These are phyloP conservation scores for Parauchenoglanis ngamensis DNA, from an alignment of 2,797 vertebrate genomes.

Conservation along the genomic window DNA sequence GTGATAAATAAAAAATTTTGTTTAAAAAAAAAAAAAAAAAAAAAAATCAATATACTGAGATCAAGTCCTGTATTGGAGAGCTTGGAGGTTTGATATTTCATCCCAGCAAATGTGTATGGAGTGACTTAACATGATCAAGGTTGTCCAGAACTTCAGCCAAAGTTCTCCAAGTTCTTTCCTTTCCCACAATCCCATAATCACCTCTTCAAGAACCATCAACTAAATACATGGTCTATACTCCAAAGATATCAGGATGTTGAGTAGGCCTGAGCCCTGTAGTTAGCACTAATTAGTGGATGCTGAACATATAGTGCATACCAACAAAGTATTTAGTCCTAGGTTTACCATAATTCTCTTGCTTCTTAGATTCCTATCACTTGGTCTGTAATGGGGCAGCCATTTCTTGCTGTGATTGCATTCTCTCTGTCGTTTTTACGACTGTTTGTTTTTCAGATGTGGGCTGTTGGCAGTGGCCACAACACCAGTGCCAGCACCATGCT, in stretches of 20 bases:
- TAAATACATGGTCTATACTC: not conserved
- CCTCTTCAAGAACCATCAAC: constrained; percentile 10
- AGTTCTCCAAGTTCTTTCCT: constrained; percentile 13
- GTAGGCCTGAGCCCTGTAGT: not conserved
- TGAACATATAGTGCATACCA: not conserved
- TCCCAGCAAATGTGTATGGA: not conserved
- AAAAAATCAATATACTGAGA: not conserved
- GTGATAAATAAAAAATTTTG: too few relatives aligned
- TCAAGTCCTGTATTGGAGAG: not conserved
- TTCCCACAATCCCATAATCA: constrained; percentile 18
- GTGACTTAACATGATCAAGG: not conserved
- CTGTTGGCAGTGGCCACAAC: constrained; percentile 41
- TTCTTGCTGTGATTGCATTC: constrained; percentile 22
- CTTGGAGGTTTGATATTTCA: not conserved
- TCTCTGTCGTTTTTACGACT: constrained; percentile 33
- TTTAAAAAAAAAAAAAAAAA: too few relatives aligned
- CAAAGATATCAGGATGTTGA: not conserved
- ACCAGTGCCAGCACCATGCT: constrained; percentile 47
- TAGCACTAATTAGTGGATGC: not conserved
- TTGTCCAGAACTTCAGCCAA: not conserved
- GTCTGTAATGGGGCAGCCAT: constrained; percentile 25
- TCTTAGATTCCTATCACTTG: constrained; percentile 41
- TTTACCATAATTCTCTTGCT: not conserved
- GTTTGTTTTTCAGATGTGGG: constrained; percentile 45
- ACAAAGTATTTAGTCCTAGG: not conserved